These are phyloP conservation scores for Actenoides lindsayi DNA, from an alignment of 2,113 vertebrate genomes.

Conservation along the genomic window DNA sequence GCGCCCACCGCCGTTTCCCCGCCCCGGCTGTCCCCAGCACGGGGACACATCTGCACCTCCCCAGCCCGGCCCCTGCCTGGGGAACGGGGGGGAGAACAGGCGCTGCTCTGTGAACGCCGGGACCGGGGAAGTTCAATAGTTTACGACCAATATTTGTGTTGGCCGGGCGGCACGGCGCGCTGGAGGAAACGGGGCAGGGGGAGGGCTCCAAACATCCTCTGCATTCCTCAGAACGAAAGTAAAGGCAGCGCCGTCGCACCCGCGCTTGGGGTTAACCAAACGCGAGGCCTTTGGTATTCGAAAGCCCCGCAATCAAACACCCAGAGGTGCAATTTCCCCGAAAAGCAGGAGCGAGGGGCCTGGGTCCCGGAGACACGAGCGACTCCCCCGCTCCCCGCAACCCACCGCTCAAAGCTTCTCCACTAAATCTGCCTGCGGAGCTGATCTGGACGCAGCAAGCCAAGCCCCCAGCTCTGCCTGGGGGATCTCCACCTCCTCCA, in stretches of 20 bases:
- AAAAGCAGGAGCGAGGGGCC: background rate
- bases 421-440: background rate
- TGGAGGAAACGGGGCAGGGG: constrained; percentile 58
- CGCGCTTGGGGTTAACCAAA: background rate
- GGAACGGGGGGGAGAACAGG: constrained; percentile 25
- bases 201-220: constrained; percentile 58
- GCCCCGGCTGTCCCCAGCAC: background rate
- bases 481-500: background rate
- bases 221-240: background rate
- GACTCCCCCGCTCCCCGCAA: background rate
- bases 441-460: background rate
- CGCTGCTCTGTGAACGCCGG: background rate
- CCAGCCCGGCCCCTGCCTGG: background rate
- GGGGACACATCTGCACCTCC: background rate
- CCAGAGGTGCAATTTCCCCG: background rate
- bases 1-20: accelerated
- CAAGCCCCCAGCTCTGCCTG: accelerated
- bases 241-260: background rate
- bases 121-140: constrained; percentile 57
- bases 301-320: background rate
- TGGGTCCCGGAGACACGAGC: accelerated
- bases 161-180: background rate
- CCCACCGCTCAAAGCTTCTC: background rate
- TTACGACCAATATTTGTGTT: constrained; percentile 61
- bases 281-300: background rate